Evolutionary conservation across 2,797 vertebrate genomes (phyloP), one percentile per base, ranked within the genome.

Genomic region (Acanthurus tractus): DNA sequence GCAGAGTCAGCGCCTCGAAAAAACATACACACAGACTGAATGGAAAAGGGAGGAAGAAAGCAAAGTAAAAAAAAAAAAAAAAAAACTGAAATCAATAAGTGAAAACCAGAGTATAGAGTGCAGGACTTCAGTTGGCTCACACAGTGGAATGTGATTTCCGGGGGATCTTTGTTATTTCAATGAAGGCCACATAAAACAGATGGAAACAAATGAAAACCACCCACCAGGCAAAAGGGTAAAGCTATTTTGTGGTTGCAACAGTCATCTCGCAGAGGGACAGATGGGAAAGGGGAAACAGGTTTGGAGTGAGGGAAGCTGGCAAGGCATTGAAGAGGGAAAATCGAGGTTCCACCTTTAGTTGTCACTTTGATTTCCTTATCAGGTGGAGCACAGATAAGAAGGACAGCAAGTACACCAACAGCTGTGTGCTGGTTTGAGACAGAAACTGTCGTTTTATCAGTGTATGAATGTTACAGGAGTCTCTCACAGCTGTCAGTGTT

Each of bases 281-380:
- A 53, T 9, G 8, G 15, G 20, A 46, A 45, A 49, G 15, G 23
- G 54, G 44, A 44, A 52, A 15, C 15, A 52, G 63, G 40, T 63
- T 48, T 42, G 29, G 70, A 62, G 40, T 54, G 23, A 55, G 57
- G 22, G 13, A 3, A 63, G 14, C 42, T 1, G 52, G 20, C 6
- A 56, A 57, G 6, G 15, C 29, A 9, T 13, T 6, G 58, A 55
- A 57, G 49, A 48, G 72, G 74, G 61, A 67, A 79, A 82, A 63
- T 66, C 63, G 18, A 4, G 1, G 42, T 65, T 56, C 23, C 25
- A 89, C 91, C 89, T 93, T 92, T 74, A 89, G 45, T 62, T 18
- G 66, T 36, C 65, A 25, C 66, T 91, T 78, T 88, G 82, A 83
- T 88, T 84, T 74, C 64, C 76, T 76, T 92, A 82, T 92, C 90